phyloP scores from a whole-genome alignment of 2,888 invertebrate genomes.

The Phalera bucephala region DNA sequence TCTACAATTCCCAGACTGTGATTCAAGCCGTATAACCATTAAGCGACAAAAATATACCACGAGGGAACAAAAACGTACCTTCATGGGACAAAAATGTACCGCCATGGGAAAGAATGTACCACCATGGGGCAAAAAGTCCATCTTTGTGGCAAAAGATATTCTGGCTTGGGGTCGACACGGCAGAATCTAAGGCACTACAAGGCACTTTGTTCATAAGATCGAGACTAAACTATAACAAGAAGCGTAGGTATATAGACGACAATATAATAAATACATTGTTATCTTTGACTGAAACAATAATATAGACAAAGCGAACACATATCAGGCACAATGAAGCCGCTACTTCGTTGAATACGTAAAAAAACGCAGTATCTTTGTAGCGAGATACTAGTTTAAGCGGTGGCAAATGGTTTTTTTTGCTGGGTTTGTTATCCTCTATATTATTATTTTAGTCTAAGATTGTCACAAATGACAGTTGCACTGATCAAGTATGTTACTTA shows the following conservation, averaged over 20 bases:
- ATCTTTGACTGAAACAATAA: slow-evolving; percentile 8
- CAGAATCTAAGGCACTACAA: slow-evolving; percentile 54
- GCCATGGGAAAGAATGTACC: too few relatives aligned
- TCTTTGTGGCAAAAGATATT: too few relatives aligned
- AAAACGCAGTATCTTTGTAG: too few relatives aligned
- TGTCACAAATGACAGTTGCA: slow-evolving; percentile 29
- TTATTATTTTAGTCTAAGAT: slow-evolving; percentile 48
- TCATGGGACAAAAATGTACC: too few relatives aligned
- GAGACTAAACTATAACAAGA: slow-evolving; percentile 60
- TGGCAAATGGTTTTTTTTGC: too few relatives aligned
- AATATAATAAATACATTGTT: slow-evolving; percentile 39
- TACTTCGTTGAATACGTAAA: too few relatives aligned
- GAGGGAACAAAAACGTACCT: too few relatives aligned
- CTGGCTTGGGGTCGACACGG: slow-evolving; percentile 4
- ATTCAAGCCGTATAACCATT: slow-evolving; percentile 9
- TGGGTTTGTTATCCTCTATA: too few relatives aligned
- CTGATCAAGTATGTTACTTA: slow-evolving; percentile 26
- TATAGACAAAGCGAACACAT: too few relatives aligned
- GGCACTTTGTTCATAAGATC: slow-evolving; percentile 53
- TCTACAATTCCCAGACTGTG: slow-evolving; percentile 25
- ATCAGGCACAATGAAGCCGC: too few relatives aligned
- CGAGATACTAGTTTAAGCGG: too few relatives aligned
- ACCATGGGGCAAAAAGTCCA: too few relatives aligned
- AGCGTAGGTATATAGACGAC: slow-evolving; percentile 45
- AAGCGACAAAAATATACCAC: slow-evolving; percentile 1